These are phyloP conservation scores for Perodicticus potto DNA, from an alignment of 2,797 vertebrate genomes.

Conservation along the genomic window DNA sequence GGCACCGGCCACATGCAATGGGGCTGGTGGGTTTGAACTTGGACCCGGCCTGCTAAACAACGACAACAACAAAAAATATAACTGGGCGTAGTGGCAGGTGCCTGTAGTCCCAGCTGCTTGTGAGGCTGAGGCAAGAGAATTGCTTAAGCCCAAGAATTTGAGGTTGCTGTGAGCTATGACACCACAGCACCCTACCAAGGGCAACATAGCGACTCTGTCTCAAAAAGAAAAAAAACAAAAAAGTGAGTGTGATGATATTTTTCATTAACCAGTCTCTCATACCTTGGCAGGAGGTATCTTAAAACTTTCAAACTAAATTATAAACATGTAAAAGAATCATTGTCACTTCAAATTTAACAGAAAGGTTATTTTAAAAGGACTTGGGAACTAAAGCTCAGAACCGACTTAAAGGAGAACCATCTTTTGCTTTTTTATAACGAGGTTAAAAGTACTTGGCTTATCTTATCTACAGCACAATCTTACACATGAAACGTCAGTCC, in stretches of 20 bases:
- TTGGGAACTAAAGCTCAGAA: constrained; percentile 19
- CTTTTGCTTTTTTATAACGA: neutral
- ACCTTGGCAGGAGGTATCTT: neutral
- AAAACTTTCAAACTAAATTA: constrained; percentile 33
- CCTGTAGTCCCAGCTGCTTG: too few relatives aligned
- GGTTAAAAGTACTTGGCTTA: neutral
- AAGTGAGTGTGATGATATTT: neutral
- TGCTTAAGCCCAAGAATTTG: too few relatives aligned
- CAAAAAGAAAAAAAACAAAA: too few relatives aligned
- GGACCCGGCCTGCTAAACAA: too few relatives aligned
- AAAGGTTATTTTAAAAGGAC: constrained; percentile 9
- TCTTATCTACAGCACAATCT: constrained; percentile 53
- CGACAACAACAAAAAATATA: too few relatives aligned
- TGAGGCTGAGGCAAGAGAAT: too few relatives aligned
- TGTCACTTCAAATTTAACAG: constrained; percentile 42
- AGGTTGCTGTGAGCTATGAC: too few relatives aligned
- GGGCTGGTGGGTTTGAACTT: too few relatives aligned
- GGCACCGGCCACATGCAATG: too few relatives aligned
- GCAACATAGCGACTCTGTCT: too few relatives aligned
- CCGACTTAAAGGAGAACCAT: neutral
- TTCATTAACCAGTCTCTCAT: constrained; percentile 40
- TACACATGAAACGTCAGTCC: constrained; percentile 84
- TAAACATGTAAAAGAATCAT: neutral
- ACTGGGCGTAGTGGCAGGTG: too few relatives aligned
- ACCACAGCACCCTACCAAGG: too few relatives aligned